These are phyloP conservation scores for Athene cunicularia DNA, from an alignment of 2,113 vertebrate genomes.

Conservation along the genomic window DNA sequence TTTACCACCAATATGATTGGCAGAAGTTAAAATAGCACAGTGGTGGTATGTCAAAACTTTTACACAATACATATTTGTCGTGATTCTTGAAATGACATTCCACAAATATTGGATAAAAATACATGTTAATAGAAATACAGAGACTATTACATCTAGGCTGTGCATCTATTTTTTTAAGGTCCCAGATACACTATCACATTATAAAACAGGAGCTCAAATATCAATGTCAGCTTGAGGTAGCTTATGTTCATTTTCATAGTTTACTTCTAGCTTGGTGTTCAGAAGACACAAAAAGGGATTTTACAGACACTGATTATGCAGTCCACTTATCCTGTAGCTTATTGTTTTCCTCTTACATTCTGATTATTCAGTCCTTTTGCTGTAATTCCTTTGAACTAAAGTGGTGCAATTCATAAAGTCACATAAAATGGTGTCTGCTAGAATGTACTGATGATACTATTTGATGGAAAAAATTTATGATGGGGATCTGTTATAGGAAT, in stretches of 20 bases:
- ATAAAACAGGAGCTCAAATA: not conserved
- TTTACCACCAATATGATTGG: not conserved
- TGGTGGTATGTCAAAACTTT: not conserved
- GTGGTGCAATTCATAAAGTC: not conserved
- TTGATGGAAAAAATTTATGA: not conserved
- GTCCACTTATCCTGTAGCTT: not conserved
- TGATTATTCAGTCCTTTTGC: not conserved
- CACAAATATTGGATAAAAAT: not conserved
- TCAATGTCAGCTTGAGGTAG: not conserved
- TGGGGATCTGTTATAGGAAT: not conserved
- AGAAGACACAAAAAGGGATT: not conserved
- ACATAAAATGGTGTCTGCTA: not conserved
- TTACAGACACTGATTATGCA: not conserved
- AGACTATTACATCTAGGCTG: not conserved
- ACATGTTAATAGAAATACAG: not conserved
- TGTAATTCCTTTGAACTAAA: not conserved
- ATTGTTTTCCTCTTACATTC: not conserved
- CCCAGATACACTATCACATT: not conserved
- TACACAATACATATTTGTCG: not conserved
- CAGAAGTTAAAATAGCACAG: not conserved
- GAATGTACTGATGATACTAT: not conserved
- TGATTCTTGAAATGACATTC: not conserved
- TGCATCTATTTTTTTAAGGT: not conserved
- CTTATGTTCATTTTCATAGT: not conserved
- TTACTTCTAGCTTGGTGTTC: not conserved